A percentile compares a stretch with the other conserved stretches of the same genome.
Conservation (phyloP, 2,797 vertebrate species). For the Squalus acanthias region DNA sequence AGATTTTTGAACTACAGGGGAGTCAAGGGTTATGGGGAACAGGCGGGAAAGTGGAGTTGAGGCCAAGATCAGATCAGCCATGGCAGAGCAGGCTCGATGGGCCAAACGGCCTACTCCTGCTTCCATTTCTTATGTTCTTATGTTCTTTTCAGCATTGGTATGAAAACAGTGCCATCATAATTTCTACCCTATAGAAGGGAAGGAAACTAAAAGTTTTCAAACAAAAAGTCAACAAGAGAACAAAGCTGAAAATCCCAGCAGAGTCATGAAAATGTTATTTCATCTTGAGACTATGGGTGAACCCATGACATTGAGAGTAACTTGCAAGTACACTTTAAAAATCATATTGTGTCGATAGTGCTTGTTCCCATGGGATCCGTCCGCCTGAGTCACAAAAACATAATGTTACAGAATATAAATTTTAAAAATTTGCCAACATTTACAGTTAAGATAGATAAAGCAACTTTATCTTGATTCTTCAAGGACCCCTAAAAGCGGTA, state of each 20-base stretch:
- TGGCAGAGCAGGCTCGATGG: no score
- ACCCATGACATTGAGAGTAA: neutral
- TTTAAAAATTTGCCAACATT: neutral
- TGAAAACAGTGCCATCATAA: neutral
- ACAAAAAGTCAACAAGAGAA: neutral
- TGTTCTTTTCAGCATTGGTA: neutral
- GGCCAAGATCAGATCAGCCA: no score
- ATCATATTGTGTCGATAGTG: neutral
- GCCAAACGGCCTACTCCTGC: no score
- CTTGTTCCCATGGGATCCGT: neutral
- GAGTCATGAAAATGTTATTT: neutral
- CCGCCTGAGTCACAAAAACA: neutral
- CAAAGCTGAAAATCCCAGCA: neutral
- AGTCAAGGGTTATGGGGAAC: no score
- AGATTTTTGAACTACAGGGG: no score
- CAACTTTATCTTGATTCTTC: neutral
- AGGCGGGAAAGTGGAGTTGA: no score
- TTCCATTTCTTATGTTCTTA: no score
- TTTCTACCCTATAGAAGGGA: neutral
- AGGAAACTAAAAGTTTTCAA: neutral
- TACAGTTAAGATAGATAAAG: neutral
- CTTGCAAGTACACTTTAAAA: neutral
- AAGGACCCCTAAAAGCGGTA: neutral
- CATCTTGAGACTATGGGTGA: neutral
- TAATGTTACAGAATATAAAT: neutral